A percentile compares a stretch with the other conserved stretches of the same genome.
Conservation (phyloP, 37 sponge, comb jelly and placozoan genomes). For the Crambe crambe region DNA sequence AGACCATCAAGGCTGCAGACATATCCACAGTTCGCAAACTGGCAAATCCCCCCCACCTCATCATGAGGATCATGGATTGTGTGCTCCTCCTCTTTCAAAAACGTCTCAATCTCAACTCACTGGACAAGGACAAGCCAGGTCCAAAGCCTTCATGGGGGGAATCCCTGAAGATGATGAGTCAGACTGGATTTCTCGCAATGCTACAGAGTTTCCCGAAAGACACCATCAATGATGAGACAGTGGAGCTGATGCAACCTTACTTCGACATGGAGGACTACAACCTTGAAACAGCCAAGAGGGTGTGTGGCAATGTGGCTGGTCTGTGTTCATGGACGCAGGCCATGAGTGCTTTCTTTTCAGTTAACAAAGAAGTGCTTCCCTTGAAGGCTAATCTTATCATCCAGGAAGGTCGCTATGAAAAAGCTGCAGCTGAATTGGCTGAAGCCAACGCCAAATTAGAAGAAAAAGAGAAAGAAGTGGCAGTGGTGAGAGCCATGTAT, state of each 20-base stretch:
- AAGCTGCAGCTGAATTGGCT: constrained; percentile 75
- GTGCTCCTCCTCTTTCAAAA: constrained; percentile 92
- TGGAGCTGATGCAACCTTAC: constrained; percentile 96
- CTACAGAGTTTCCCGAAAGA: constrained; percentile 96
- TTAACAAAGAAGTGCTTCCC: constrained; percentile 98
- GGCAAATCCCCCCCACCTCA: constrained; percentile 98
- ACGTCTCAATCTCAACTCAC: constrained; percentile 36
- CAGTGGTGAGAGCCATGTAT: constrained; percentile 94
- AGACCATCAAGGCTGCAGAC: constrained; percentile 96
- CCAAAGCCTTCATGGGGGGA: constrained; percentile 92
- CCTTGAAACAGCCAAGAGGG: constrained; percentile 90
- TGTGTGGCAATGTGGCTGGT: constrained; percentile 99
- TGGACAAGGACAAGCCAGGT: constrained; percentile 89
- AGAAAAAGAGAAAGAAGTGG: constrained; percentile 92
- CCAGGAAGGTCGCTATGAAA: constrained; percentile 72
- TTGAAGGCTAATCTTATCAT: constrained; percentile 97
- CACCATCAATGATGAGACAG: constrained; percentile 97
- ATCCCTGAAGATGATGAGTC: constrained; percentile 97
- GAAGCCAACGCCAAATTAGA: constrained; percentile 92
- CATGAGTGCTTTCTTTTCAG: constrained; percentile 90
- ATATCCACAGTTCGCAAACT: constrained; percentile 97
- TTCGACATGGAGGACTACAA: constrained; percentile 95
- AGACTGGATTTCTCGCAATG: constrained; percentile 78
- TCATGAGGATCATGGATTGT: constrained; percentile 99
- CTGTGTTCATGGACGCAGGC: constrained; percentile 98